These are phyloP conservation scores for Boloria euphrosyne DNA, from an alignment of 2,888 invertebrate genomes.

Conservation along the genomic window DNA sequence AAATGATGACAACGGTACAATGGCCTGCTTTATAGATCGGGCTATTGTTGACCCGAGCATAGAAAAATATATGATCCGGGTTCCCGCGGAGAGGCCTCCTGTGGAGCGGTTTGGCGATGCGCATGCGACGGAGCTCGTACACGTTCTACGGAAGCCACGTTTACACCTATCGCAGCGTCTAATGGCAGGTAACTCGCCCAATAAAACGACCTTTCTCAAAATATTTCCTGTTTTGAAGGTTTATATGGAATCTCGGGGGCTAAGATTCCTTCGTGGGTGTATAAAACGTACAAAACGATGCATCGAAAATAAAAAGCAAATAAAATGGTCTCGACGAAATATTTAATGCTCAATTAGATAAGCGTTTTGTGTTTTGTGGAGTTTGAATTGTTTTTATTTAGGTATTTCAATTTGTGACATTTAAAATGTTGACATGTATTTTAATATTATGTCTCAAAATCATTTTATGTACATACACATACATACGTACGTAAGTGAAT, in stretches of 20 bases:
- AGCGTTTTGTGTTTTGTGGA: slow-evolving; percentile 78
- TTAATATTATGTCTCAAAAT: slow-evolving; percentile 37
- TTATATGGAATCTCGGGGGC: slow-evolving; percentile 59
- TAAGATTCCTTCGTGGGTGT: slow-evolving; percentile 77
- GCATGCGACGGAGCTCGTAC: slow-evolving; percentile 47
- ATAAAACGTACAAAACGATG: slow-evolving; percentile 77
- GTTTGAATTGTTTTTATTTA: slow-evolving; percentile 72
- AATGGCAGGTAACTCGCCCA: slow-evolving; percentile 79
- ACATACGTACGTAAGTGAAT: neutral
- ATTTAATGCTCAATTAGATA: slow-evolving; percentile 82
- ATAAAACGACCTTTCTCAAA: slow-evolving; percentile 78
- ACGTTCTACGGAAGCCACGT: slow-evolving; percentile 74
- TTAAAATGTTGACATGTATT: slow-evolving; percentile 47
- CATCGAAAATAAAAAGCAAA: slow-evolving; percentile 76
- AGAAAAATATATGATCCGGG: slow-evolving; percentile 75
- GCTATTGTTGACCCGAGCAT: slow-evolving; percentile 73
- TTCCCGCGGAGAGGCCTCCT: slow-evolving; percentile 70
- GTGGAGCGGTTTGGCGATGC: slow-evolving; percentile 69
- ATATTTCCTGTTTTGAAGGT: slow-evolving; percentile 79
- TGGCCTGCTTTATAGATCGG: slow-evolving; percentile 65
- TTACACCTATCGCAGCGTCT: slow-evolving; percentile 79
- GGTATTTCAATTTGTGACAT: slow-evolving; percentile 64
- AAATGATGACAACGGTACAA: slow-evolving; percentile 79
- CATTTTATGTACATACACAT: slow-evolving; percentile 19
- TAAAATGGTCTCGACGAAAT: slow-evolving; percentile 80